Percentiles rank a stretch among this genome's conserved stretches.
Conservation (phyloP, 1,140 invertebrate genomes). For the Neodiprion virginianus region DNA sequence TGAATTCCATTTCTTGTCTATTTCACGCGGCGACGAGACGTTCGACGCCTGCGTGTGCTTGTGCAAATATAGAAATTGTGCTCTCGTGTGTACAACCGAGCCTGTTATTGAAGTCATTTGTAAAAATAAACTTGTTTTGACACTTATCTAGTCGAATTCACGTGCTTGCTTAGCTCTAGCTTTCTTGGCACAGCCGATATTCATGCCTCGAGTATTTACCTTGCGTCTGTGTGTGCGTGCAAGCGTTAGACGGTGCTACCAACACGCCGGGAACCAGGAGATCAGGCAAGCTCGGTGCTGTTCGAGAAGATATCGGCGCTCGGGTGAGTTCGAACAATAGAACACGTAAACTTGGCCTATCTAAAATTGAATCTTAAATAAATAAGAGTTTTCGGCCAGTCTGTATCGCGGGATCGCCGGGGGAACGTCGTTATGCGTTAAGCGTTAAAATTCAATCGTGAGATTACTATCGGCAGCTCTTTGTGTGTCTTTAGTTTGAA, state of each 20-base stretch:
- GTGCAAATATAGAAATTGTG: too few species aligned
- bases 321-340: background rate
- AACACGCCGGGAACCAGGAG: too few species aligned
- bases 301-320: background rate
- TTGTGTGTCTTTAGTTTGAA: background rate
- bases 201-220: too few species aligned
- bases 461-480: background rate
- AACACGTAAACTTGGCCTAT: constrained; percentile 16
- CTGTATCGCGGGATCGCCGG: background rate
- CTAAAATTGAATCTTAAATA: constrained; percentile 34
- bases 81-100: too few species aligned
- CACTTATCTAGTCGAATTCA: background rate
- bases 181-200: too few species aligned
- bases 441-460: constrained; percentile 5
- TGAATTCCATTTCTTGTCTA: too few species aligned
- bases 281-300: too few species aligned
- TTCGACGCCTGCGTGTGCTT: too few species aligned
- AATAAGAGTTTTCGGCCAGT: constrained; percentile 20
- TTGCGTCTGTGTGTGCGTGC: too few species aligned
- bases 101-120: background rate
- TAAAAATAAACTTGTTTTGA: constrained; percentile 3
- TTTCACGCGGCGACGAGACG: too few species aligned
- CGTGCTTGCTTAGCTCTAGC: background rate
- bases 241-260: too few species aligned
- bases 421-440: constrained; percentile 1